Conservation (phyloP, 2,888 invertebrate genomes). For the Charanyca ferruginea region DNA sequence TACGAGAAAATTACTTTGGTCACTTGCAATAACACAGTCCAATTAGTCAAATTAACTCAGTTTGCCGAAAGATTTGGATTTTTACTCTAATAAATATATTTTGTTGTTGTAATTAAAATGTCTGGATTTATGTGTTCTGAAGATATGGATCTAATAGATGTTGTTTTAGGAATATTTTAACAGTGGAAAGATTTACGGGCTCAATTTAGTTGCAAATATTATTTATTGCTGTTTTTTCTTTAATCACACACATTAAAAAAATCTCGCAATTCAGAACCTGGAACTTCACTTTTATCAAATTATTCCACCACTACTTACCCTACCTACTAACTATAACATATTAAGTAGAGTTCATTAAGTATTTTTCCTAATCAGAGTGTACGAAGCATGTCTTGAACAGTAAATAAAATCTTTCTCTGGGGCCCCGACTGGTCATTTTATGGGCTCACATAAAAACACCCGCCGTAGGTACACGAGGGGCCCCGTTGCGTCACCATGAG, state of each 20-base stretch:
- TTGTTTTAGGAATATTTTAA: background rate
- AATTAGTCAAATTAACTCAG: constrained; percentile 62
- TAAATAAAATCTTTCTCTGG: constrained; percentile 69
- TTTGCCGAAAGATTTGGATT: constrained; percentile 47
- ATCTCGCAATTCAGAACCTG: no score
- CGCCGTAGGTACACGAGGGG: constrained; percentile 81
- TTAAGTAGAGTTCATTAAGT: constrained; percentile 13
- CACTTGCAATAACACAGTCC: constrained; percentile 61
- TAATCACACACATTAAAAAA: background rate
- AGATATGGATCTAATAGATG: constrained; percentile 30
- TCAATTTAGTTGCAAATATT: background rate
- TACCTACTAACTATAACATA: background rate
- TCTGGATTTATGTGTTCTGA: constrained; percentile 33
- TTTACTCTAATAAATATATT: constrained; percentile 50
- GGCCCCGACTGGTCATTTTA: constrained; percentile 77
- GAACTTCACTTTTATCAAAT: background rate
- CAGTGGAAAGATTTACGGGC: constrained; percentile 4
- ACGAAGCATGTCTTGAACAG: constrained; percentile 51
- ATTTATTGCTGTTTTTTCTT: background rate
- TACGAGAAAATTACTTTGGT: constrained; percentile 57
- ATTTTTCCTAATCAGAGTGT: constrained; percentile 27
- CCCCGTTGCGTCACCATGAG: constrained; percentile 83
- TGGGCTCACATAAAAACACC: constrained; percentile 74
- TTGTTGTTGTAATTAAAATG: constrained; percentile 41
- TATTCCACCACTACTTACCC: background rate